phyloP scores from a whole-genome alignment of 2,113 vertebrate genomes.

The Vulpes vulpes region DNA sequence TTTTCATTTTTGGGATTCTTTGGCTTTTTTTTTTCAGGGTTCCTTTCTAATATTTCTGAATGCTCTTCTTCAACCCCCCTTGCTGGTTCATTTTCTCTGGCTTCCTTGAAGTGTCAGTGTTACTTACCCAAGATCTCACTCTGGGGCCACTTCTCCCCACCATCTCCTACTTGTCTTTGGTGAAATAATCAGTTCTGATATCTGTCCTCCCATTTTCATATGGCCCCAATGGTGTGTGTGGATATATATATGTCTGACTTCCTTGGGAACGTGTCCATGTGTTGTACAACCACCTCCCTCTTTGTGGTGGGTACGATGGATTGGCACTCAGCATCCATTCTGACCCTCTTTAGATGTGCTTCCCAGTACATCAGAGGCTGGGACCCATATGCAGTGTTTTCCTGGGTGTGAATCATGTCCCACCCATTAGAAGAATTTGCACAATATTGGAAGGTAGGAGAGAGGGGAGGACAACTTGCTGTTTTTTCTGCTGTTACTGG shows the following conservation, averaged over 20 bases:
- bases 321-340: not conserved
- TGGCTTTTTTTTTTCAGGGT: not conserved
- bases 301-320: not conserved
- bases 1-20: not conserved
- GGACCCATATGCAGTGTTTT: not conserved
- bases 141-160: not conserved
- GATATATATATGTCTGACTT: not conserved
- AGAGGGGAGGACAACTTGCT: not conserved
- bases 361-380: not conserved
- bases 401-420: not conserved
- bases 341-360: not conserved
- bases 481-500: not conserved
- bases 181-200: not conserved
- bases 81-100: not conserved
- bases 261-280: not conserved
- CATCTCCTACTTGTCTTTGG: not conserved
- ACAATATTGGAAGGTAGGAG: not conserved
- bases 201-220: not conserved
- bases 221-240: too few species aligned
- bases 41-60: not conserved
- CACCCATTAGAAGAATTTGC: not conserved
- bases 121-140: not conserved
- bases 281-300: not conserved
- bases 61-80: not conserved
- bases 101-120: not conserved